A percentile compares a stretch with the other conserved stretches of the same genome.
Conservation (phyloP, 2,888 invertebrate genomes). For the Caenorhabditis sp. region DNA sequence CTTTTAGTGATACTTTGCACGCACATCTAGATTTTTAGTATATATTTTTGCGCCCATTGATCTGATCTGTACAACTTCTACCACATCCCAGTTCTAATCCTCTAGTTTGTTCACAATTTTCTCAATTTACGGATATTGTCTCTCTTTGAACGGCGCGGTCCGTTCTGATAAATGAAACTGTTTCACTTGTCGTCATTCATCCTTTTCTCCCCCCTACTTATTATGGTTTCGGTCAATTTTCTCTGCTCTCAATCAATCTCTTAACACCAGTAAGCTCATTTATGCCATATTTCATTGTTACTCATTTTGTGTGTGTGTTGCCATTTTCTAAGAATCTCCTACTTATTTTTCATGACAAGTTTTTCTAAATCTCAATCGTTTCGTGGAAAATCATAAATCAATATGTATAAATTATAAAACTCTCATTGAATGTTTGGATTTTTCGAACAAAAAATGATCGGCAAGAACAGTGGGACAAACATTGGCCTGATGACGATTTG, state of each 20-base stretch:
- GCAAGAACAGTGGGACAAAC: background rate
- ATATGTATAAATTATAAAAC: conserved; percentile 6
- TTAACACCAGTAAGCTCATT: conserved; percentile 9
- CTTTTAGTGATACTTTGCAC: background rate
- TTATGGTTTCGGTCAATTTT: conserved; percentile 12
- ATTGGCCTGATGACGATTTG: conserved; percentile 30
- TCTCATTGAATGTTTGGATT: background rate
- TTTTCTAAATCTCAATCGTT: background rate
- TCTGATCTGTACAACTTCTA: too few species aligned
- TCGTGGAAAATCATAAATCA: background rate
- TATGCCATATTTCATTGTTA: conserved; percentile 14
- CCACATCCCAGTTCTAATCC: background rate
- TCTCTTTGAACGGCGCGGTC: conserved; percentile 6
- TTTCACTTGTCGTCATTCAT: conserved; percentile 19
- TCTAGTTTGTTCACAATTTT: background rate
- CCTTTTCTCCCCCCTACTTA: conserved; percentile 13
- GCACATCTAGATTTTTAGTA: background rate
- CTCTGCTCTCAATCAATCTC: conserved; percentile 13
- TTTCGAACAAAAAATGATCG: background rate
- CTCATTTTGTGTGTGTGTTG: conserved; percentile 42
- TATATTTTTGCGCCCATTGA: too few species aligned
- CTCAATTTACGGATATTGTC: conserved; percentile 4
- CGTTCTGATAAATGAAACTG: background rate
- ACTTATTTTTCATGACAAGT: conserved; percentile 18
- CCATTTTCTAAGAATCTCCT: conserved; percentile 27